These are phyloP conservation scores for Molanna angustata DNA, from an alignment of 2,888 invertebrate genomes.

Conservation along the genomic window DNA sequence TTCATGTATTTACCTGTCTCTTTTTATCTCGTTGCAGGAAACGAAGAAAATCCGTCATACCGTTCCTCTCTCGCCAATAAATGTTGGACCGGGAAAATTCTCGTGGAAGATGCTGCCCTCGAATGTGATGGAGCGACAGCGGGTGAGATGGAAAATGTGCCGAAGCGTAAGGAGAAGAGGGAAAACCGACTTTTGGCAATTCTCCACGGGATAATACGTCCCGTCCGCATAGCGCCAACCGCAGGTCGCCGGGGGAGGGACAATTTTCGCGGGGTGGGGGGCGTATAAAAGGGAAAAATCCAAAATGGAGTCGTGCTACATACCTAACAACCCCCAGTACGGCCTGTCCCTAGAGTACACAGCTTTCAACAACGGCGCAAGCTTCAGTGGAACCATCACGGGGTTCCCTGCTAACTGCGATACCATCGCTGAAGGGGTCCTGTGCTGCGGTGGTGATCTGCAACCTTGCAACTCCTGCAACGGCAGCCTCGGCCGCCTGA, in stretches of 20 bases:
- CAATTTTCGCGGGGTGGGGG: no score
- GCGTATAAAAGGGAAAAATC: slow-evolving; percentile 22
- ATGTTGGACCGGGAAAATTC: slow-evolving; percentile 17
- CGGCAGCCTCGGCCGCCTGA: slow-evolving; percentile 44
- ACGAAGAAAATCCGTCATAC: no score
- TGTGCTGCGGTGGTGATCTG: slow-evolving; percentile 30
- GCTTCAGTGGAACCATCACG: slow-evolving; percentile 42
- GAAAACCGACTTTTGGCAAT: slow-evolving; percentile 17
- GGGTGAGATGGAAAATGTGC: slow-evolving; percentile 29
- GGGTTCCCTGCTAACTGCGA: slow-evolving; percentile 43
- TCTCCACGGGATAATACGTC: slow-evolving; percentile 13
- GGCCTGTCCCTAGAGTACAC: slow-evolving; percentile 53
- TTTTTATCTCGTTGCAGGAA: no score
- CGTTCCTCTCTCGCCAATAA: neutral
- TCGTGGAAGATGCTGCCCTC: slow-evolving; percentile 21
- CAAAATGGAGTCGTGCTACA: slow-evolving; percentile 58
- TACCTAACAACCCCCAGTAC: slow-evolving; percentile 68
- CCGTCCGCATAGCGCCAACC: neutral
- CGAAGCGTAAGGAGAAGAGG: slow-evolving; percentile 21
- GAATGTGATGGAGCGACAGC: slow-evolving; percentile 20
- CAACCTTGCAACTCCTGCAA: slow-evolving; percentile 42
- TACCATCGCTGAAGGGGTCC: slow-evolving; percentile 36
- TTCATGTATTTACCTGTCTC: no score
- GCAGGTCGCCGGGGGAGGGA: no score
- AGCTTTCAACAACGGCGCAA: slow-evolving; percentile 40